Conservation (phyloP, 2,888 invertebrate genomes). For the Cantharis rustica region DNA sequence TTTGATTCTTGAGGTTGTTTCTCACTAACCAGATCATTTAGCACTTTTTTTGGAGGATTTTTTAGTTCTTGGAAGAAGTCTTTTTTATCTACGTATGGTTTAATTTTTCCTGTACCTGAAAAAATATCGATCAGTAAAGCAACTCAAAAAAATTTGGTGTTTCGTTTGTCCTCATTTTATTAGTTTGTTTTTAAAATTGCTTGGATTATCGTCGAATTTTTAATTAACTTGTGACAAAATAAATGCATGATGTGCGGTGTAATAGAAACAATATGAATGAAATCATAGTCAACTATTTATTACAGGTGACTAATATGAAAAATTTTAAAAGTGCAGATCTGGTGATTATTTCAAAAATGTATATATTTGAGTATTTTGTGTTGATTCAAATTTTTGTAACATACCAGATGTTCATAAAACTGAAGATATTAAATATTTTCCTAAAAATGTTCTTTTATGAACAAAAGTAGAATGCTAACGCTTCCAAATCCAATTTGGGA, state of each 20-base stretch:
- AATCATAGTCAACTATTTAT: background rate
- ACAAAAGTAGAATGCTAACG: background rate
- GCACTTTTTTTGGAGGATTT: constrained; percentile 90
- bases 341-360: background rate
- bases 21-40: constrained; percentile 76
- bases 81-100: constrained; percentile 93
- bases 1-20: constrained; percentile 33
- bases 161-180: background rate
- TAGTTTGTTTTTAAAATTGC: background rate
- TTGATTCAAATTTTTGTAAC: background rate
- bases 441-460: background rate
- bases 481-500: background rate
- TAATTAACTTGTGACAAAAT: background rate
- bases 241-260: background rate
- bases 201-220: background rate
- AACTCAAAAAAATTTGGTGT: background rate
- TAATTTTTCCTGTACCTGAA: constrained; percentile 80
- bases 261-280: background rate
- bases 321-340: background rate
- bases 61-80: constrained; percentile 95
- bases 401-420: background rate
- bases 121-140: background rate
- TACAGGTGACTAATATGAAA: background rate
- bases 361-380: no score
- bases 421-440: background rate